Conservation (phyloP, 2,888 invertebrate species). For the Himalopsyche anomala region DNA sequence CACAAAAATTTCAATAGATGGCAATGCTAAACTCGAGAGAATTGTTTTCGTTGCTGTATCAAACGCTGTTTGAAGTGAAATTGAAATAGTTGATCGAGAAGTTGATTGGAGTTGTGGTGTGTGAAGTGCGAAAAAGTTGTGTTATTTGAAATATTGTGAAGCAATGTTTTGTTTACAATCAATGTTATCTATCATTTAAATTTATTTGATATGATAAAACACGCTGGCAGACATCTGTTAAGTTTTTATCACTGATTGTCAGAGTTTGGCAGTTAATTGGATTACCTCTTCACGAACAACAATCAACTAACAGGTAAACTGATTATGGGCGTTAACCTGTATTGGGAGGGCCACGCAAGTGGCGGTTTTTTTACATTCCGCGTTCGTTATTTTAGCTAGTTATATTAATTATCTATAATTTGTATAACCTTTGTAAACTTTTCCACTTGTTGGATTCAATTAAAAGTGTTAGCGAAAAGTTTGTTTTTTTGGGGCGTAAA, state of each 20-base stretch:
- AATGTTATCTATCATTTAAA: conserved; percentile 14
- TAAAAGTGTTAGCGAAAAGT: conserved; percentile 55
- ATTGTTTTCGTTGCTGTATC: conserved; percentile 49
- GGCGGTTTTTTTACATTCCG: conserved; percentile 51
- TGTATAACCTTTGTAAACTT: not conserved
- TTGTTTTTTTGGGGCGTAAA: conserved; percentile 60
- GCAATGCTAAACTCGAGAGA: conserved; percentile 41
- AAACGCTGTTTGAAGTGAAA: conserved; percentile 50
- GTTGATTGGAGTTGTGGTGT: conserved; percentile 50
- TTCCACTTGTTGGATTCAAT: conserved; percentile 38
- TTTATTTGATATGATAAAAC: conserved; percentile 36
- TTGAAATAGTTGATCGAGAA: conserved; percentile 57
- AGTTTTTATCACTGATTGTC: conserved; percentile 41
- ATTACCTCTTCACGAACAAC: conserved; percentile 60
- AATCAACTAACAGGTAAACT: conserved; percentile 65
- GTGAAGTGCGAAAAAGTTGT: conserved; percentile 38
- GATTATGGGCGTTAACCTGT: conserved; percentile 65
- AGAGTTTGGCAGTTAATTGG: conserved; percentile 57
- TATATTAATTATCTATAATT: not conserved
- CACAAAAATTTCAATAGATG: conserved; percentile 41
- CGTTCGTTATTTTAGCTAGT: conserved; percentile 13
- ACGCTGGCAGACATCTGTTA: conserved; percentile 42
- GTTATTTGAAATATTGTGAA: conserved; percentile 44
- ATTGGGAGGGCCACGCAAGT: conserved; percentile 51
- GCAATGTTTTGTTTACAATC: conserved; percentile 53